A percentile compares a stretch with the other conserved stretches of the same genome.
Evolutionary conservation across 2,888 invertebrate genomes (phyloP).

Genomic region (Agonopterix arenella): DNA sequence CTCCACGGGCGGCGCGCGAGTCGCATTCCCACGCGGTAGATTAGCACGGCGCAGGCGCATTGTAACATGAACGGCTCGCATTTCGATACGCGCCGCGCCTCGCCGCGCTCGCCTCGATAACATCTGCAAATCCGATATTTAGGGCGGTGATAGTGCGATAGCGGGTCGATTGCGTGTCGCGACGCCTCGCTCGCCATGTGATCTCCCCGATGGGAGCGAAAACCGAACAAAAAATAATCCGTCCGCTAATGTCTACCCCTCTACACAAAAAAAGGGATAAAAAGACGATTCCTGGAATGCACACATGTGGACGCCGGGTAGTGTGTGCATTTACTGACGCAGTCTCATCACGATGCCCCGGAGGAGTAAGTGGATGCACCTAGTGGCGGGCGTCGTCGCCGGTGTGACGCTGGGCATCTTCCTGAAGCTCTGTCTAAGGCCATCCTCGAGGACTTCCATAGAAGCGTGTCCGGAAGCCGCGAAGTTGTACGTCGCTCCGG

Average conservation of each 20-base stretch:
- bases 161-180: conserved; percentile 46
- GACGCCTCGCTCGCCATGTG: conserved; percentile 53
- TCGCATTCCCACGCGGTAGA: conserved; percentile 19
- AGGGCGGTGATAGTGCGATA: conserved; percentile 60
- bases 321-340: conserved; percentile 50
- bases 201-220: conserved; percentile 56
- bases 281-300: conserved; percentile 70
- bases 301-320: conserved; percentile 66
- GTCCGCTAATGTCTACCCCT: conserved; percentile 64
- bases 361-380: conserved; percentile 69
- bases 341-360: conserved; percentile 63
- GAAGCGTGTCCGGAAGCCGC: conserved; percentile 51
- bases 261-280: conserved; percentile 65
- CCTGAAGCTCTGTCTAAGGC: conserved; percentile 62
- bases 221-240: conserved; percentile 51
- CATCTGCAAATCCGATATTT: conserved; percentile 68
- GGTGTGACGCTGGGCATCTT: conserved; percentile 76
- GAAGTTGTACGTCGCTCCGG: conserved; percentile 36
- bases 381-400: conserved; percentile 73
- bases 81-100: conserved; percentile 55
- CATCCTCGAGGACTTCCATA: conserved; percentile 50
- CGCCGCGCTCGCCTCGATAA: conserved; percentile 53
- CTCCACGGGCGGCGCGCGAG: conserved; percentile 56
- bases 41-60: conserved; percentile 12
- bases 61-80: conserved; percentile 55